Evolutionary conservation across 1,140 invertebrate genomes (phyloP).

Genomic region (Drosophila aff.): DNA sequence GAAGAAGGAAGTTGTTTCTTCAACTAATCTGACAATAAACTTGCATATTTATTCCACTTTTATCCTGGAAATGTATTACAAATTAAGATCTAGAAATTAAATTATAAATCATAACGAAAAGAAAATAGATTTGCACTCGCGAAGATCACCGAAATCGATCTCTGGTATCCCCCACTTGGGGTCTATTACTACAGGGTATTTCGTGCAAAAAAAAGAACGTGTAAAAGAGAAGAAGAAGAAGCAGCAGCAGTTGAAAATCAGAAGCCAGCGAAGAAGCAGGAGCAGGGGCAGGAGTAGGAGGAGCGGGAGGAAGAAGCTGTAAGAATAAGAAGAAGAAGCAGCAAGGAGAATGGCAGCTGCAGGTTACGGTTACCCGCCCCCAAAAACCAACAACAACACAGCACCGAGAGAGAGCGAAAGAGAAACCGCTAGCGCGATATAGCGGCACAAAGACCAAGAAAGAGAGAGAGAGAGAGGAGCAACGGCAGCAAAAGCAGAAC

Average conservation of each 20-base stretch:
- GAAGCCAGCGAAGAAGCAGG: slow-evolving; percentile 15
- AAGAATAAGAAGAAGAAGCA: slow-evolving; percentile 3
- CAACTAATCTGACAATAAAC: neutral
- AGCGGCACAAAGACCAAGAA: neutral
- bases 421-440: neutral
- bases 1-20: neutral
- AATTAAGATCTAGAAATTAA: too few species aligned
- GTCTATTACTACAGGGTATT: slow-evolving; percentile 15
- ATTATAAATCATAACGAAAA: too few species aligned
- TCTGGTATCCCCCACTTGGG: neutral
- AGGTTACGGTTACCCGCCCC: slow-evolving; percentile 44
- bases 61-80: neutral
- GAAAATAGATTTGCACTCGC: too few species aligned
- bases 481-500: neutral
- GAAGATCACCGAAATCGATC: neutral
- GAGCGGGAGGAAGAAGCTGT: neutral
- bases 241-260: slow-evolving; percentile 24
- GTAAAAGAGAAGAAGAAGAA: slow-evolving; percentile 19
- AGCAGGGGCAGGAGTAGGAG: neutral
- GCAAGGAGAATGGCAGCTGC: slow-evolving; percentile 44
- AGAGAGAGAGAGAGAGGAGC: neutral
- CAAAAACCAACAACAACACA: slow-evolving; percentile 28
- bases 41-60: neutral
- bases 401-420: neutral
- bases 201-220: neutral